phyloP scores from a whole-genome alignment of 2,113 vertebrate species.

The Oncorhynchus masou region DNA sequence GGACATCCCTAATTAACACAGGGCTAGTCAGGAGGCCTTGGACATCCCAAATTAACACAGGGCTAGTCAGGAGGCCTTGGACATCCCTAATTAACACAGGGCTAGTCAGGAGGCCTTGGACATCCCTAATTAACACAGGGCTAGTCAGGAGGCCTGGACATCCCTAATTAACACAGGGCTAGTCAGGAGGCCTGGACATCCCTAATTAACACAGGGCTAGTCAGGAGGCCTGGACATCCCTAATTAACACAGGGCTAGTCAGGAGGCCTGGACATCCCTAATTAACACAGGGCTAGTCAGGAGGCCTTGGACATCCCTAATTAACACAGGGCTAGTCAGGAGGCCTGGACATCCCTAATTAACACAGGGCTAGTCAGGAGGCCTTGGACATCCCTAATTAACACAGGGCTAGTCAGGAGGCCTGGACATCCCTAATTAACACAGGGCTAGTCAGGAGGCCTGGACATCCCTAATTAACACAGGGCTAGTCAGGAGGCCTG shows the following conservation, averaged over 20 bases:
- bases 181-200: slow-evolving; percentile 69
- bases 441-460: slow-evolving; percentile 66
- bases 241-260: slow-evolving; percentile 74
- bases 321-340: slow-evolving; percentile 71
- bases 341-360: slow-evolving; percentile 74
- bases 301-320: slow-evolving; percentile 70
- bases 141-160: slow-evolving; percentile 69
- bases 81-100: slow-evolving; percentile 74
- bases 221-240: slow-evolving; percentile 68
- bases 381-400: slow-evolving; percentile 75
- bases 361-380: slow-evolving; percentile 66
- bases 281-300: slow-evolving; percentile 71
- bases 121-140: slow-evolving; percentile 73
- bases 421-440: slow-evolving; percentile 76
- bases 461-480: slow-evolving; percentile 74
- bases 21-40: slow-evolving; percentile 67
- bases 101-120: slow-evolving; percentile 68
- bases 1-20: slow-evolving; percentile 74
- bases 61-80: slow-evolving; percentile 67
- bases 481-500: slow-evolving; percentile 66
- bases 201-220: slow-evolving; percentile 73
- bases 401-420: slow-evolving; percentile 65
- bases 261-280: slow-evolving; percentile 70
- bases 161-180: slow-evolving; percentile 72
- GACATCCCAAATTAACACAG: slow-evolving; percentile 74